Evolutionary conservation across 1,140 invertebrate genomes (phyloP).

Genomic region (Meloidogyne exigua): DNA sequence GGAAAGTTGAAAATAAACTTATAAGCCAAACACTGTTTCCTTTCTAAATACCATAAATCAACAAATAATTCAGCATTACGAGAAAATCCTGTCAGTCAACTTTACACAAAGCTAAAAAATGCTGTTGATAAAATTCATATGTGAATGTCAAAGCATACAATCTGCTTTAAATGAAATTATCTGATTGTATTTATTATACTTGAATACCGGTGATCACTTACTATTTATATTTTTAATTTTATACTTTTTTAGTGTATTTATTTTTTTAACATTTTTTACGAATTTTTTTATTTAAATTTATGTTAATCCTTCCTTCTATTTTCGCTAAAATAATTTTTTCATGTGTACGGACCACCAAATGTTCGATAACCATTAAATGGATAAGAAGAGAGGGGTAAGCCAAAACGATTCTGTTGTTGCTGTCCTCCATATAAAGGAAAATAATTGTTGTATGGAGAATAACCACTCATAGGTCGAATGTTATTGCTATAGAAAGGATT

Average conservation of each 20-base stretch:
- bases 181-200: not conserved
- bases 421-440: too few species aligned
- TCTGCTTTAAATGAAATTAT: not conserved
- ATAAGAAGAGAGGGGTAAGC: not conserved
- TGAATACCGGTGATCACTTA: not conserved
- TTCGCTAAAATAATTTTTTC: not conserved
- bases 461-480: not conserved
- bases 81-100: constrained; percentile 21
- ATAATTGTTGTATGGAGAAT: too few species aligned
- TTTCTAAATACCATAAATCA: too few species aligned
- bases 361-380: not conserved
- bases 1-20: too few species aligned
- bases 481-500: constrained; percentile 1
- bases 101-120: constrained; percentile 19
- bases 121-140: constrained; percentile 23
- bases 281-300: not conserved
- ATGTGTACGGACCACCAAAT: not conserved
- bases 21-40: too few species aligned
- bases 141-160: not conserved
- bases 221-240: not conserved
- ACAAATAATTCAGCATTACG: constrained; percentile 9
- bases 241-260: not conserved
- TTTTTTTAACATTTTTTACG: not conserved
- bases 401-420: not conserved
- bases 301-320: not conserved